Base-by-base conservation (phyloP, 2,113 vertebrate species). In the Morone chrysops region DNA sequence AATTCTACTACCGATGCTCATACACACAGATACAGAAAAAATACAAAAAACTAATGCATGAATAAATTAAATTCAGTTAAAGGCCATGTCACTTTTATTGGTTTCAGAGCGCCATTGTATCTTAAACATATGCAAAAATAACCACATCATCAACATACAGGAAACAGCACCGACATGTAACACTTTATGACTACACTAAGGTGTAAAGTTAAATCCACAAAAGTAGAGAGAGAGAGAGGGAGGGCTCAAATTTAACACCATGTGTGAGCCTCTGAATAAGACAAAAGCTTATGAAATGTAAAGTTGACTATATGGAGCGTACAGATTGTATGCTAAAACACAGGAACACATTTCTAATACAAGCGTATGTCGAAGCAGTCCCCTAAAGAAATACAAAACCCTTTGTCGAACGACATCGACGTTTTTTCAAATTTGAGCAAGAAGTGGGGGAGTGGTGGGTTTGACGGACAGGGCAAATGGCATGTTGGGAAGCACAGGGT, bases 381-480 rank as follows among this genome's bases (percentile, higher is more conserved):
- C 38, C 8, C 16, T 4, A 20, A 40, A 69, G 47, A 74, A 0
- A 20, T 41, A 4, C 14, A 57, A 77, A 81, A 70, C 9, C 13
- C 56, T 59, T 10, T 10, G 25, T 80, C 60, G 17, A 62, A 51
- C 31, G 17, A 20, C 11, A n/a, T n/a, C n/a, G 20, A 8, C 14
- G 25, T 60, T 53, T 82, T 69, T 77, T 50, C 14, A 47, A 63
- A 79, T 17, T 62, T 66, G 43, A 78, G 53, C 6, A 56, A 68
- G n/a, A 65, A 56, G 12, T 12, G 4, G 59, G 20, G 61, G 71
- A 68, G 66, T 22, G 48, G 12, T 14, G 53, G 25, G 65, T 81
- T 87, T 87, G 65, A 90, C 47, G 9, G 68, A 80, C 67, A 63
- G 16, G 8, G 14, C 59, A 84, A 75, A 90, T 74, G 82, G 57